These are phyloP conservation scores for Callimorpha dominula DNA, from an alignment of 2,888 invertebrate genomes.

Conservation along the genomic window DNA sequence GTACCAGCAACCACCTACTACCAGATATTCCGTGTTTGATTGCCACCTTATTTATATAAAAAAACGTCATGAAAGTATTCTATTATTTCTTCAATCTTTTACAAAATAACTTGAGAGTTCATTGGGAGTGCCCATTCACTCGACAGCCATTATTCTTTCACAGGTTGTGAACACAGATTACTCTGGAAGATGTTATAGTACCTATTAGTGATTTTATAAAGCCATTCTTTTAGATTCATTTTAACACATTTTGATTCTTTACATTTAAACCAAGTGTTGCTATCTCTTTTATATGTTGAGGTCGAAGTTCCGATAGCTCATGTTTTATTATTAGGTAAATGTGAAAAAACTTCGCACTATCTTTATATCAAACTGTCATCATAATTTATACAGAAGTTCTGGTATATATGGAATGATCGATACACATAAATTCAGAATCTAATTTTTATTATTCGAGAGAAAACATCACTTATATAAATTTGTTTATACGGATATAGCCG, in stretches of 20 bases:
- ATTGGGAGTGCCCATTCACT: slow-evolving; percentile 57
- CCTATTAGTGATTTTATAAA: background rate
- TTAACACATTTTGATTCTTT: background rate
- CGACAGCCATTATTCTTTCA: slow-evolving; percentile 69
- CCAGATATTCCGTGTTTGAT: background rate
- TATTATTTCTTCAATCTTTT: slow-evolving; percentile 63
- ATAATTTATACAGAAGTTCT: too few species aligned
- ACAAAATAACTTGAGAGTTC: slow-evolving; percentile 65
- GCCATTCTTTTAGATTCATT: background rate
- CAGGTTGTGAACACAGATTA: slow-evolving; percentile 66
- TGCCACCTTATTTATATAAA: slow-evolving; percentile 2
- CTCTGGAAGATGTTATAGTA: slow-evolving; percentile 46
- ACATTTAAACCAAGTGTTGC: background rate
- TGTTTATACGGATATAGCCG: slow-evolving; percentile 4
- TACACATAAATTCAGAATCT: slow-evolving; percentile 20
- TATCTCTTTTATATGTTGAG: background rate
- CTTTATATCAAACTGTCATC: too few species aligned
- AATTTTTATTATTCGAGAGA: slow-evolving; percentile 12
- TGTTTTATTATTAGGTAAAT: slow-evolving; percentile 1
- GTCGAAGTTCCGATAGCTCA: background rate
- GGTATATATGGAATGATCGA: slow-evolving; percentile 16
- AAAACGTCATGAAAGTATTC: slow-evolving; percentile 47
- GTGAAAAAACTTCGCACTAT: too few species aligned
- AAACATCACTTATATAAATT: slow-evolving; percentile 5
- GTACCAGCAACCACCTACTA: background rate